Conservation (phyloP, 1,140 invertebrate species). For the Bombus difficillimus region DNA sequence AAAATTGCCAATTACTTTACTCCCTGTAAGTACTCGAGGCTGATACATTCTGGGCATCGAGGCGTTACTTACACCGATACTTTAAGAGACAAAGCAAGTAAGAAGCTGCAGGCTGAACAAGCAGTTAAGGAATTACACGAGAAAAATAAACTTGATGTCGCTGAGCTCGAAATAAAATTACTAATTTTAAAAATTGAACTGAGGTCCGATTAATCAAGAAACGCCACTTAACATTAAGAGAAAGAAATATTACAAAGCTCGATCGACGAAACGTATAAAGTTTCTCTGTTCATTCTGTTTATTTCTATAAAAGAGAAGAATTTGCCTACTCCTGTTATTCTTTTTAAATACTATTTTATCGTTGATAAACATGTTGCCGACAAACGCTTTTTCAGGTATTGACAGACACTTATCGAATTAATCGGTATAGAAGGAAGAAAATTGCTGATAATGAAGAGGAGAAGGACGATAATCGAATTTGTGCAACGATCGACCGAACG, state of each 20-base stretch:
- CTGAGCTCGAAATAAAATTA: neutral
- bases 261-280: neutral
- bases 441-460: slow-evolving; percentile 52
- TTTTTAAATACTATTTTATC: neutral
- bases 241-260: neutral
- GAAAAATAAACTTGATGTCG: neutral
- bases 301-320: neutral
- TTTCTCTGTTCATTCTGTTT: neutral
- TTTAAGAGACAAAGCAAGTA: neutral
- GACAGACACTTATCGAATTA: slow-evolving; percentile 17
- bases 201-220: neutral
- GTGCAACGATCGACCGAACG: slow-evolving; percentile 46
- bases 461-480: slow-evolving; percentile 63
- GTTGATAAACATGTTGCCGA: neutral
- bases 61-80: slow-evolving; percentile 9
- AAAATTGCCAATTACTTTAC: slow-evolving; percentile 31
- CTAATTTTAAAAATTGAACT: neutral
- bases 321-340: neutral
- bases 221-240: neutral
- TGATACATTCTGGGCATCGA: slow-evolving; percentile 11
- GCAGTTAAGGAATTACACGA: neutral
- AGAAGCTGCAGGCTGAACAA: neutral
- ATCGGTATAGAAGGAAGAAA: neutral
- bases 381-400: neutral
- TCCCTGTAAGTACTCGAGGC: slow-evolving; percentile 4